phyloP scores from a whole-genome alignment of 2,797 vertebrate species.

The Orestias chungarensis region DNA sequence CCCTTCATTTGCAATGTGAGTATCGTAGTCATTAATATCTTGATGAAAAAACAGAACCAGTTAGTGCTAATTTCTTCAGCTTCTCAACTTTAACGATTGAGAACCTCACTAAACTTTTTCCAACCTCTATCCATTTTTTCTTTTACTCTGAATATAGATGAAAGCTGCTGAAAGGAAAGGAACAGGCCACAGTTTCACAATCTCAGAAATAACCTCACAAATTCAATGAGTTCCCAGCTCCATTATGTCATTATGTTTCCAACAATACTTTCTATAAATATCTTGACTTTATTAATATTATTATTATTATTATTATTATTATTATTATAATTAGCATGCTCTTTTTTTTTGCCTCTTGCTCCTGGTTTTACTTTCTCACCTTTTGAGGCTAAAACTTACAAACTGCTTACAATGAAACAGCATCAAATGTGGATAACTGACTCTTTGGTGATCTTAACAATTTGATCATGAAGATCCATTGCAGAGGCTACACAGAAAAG shows the following conservation, averaged over 20 bases:
- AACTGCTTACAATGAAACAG: not conserved
- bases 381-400: not conserved
- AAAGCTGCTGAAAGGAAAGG: constrained; percentile 53
- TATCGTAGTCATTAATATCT: constrained; percentile 21
- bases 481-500: too few species aligned
- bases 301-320: not conserved
- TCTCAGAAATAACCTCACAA: constrained; percentile 22
- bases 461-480: too few species aligned
- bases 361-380: not conserved
- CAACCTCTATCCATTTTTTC: constrained; percentile 31
- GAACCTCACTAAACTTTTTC: constrained; percentile 28
- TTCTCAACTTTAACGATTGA: constrained; percentile 29
- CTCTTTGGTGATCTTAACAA: not conserved
- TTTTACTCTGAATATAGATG: constrained; percentile 67
- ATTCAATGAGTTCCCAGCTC: constrained; percentile 30
- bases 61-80: constrained; percentile 24
- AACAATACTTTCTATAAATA: constrained; percentile 28
- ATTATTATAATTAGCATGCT: not conserved
- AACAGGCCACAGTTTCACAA: constrained; percentile 48
- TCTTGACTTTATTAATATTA: not conserved
- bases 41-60: constrained; percentile 17
- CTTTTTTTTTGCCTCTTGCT: not conserved
- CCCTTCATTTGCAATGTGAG: constrained; percentile 27
- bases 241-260: constrained; percentile 17
- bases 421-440: not conserved